phyloP scores from a whole-genome alignment of 2,113 vertebrate genomes.

The Megaleporinus macrocephalus region DNA sequence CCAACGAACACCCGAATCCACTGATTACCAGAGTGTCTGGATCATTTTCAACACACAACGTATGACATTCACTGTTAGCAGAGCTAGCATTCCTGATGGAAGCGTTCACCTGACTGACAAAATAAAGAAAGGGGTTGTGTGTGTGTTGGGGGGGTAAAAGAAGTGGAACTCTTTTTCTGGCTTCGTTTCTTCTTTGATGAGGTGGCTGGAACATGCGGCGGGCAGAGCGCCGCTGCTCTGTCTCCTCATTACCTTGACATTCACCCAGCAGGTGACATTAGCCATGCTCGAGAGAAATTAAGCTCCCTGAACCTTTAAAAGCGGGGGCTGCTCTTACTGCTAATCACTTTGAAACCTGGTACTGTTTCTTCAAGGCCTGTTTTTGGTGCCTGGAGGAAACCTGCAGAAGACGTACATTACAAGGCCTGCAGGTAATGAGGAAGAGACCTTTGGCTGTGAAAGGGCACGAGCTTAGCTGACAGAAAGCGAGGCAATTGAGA shows the following conservation, averaged over 20 bases:
- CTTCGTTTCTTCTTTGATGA: slow-evolving; percentile 45
- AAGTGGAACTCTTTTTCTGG: slow-evolving; percentile 53
- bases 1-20: too few relatives aligned
- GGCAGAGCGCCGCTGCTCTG: background rate
- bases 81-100: slow-evolving; percentile 53
- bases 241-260: slow-evolving; percentile 52
- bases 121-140: slow-evolving; percentile 35
- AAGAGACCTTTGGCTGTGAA: slow-evolving; percentile 25
- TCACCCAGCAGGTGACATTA: slow-evolving; percentile 53
- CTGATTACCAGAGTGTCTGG: too few relatives aligned
- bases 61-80: background rate
- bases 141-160: too few relatives aligned
- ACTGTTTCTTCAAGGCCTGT: slow-evolving; percentile 28
- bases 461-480: background rate
- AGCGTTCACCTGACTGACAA: background rate
- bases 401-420: background rate
- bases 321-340: slow-evolving; percentile 16
- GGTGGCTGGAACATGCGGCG: slow-evolving; percentile 34
- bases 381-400: slow-evolving; percentile 6
- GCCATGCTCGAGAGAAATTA: slow-evolving; percentile 40
- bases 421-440: slow-evolving; percentile 22
- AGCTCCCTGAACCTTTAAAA: slow-evolving; percentile 47
- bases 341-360: slow-evolving; percentile 46
- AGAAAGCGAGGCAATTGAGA: background rate
- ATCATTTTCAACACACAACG: background rate